These are phyloP conservation scores for Leptinotarsa texana DNA, from an alignment of 1,140 invertebrate species.

Conservation along the genomic window DNA sequence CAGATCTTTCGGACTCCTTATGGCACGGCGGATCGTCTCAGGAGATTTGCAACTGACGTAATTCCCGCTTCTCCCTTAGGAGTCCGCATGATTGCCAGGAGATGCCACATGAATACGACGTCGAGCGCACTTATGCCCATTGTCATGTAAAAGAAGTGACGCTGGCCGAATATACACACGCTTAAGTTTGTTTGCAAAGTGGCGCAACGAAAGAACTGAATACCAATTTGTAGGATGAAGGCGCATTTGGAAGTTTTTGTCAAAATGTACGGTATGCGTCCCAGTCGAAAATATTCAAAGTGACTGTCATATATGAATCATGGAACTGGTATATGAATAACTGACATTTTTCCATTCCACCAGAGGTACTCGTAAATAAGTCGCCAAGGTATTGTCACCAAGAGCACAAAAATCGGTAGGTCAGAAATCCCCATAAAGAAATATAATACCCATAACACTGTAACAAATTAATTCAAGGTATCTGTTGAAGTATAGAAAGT, in stretches of 20 bases:
- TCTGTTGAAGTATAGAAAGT: too few species aligned
- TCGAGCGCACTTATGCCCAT: slow-evolving; percentile 44
- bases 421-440: too few species aligned
- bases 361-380: too few species aligned
- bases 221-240: not conserved
- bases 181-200: slow-evolving; percentile 30
- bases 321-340: too few species aligned
- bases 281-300: too few species aligned
- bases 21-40: slow-evolving; percentile 40
- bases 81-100: slow-evolving; percentile 50
- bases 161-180: slow-evolving; percentile 42
- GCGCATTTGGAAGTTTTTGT: not conserved
- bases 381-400: too few species aligned
- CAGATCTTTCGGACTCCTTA: slow-evolving; percentile 43
- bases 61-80: slow-evolving; percentile 47
- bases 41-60: slow-evolving; percentile 47
- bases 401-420: too few species aligned
- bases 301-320: too few species aligned
- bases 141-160: slow-evolving; percentile 44
- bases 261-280: not conserved
- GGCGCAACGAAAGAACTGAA: not conserved
- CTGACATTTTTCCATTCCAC: too few species aligned
- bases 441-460: too few species aligned
- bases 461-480: too few species aligned
- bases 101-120: slow-evolving; percentile 50